Percentiles rank a stretch among this genome's conserved stretches.
phyloP scores from a whole-genome alignment of 2,797 vertebrate genomes.

The Carcharodon carcharias region DNA sequence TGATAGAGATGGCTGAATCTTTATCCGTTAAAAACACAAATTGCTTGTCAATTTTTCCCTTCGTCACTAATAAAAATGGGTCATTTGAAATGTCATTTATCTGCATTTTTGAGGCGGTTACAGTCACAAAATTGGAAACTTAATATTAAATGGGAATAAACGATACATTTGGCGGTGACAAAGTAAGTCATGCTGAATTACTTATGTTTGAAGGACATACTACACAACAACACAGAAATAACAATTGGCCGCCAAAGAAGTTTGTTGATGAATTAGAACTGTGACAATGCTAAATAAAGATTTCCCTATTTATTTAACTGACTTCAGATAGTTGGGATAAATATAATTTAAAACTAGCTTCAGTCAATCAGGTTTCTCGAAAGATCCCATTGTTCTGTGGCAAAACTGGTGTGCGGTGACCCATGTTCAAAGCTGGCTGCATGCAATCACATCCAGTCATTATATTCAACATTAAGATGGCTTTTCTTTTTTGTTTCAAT shows the following conservation, averaged over 20 bases:
- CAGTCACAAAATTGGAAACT: neutral
- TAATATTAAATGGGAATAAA: neutral
- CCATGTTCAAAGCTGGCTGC: neutral
- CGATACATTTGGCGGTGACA: neutral
- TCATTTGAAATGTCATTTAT: neutral
- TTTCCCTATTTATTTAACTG: neutral
- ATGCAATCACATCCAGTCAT: neutral
- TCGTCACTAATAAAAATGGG: neutral
- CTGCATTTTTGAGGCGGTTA: neutral
- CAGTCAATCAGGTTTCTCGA: neutral
- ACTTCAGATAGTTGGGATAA: neutral
- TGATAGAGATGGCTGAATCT: neutral
- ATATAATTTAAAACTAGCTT: neutral
- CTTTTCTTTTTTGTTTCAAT: neutral
- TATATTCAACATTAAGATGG: neutral
- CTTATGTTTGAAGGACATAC: neutral
- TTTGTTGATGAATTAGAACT: neutral
- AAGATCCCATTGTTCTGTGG: neutral
- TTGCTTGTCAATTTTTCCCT: neutral
- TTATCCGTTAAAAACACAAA: neutral
- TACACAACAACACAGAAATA: neutral
- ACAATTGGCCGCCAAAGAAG: neutral
- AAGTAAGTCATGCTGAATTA: neutral
- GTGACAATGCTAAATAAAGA: neutral
- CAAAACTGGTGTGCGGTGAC: neutral